Evolutionary conservation across 2,113 vertebrate genomes (phyloP), one percentile per base, ranked within the genome.

Genomic region (Chionomys nivalis): DNA sequence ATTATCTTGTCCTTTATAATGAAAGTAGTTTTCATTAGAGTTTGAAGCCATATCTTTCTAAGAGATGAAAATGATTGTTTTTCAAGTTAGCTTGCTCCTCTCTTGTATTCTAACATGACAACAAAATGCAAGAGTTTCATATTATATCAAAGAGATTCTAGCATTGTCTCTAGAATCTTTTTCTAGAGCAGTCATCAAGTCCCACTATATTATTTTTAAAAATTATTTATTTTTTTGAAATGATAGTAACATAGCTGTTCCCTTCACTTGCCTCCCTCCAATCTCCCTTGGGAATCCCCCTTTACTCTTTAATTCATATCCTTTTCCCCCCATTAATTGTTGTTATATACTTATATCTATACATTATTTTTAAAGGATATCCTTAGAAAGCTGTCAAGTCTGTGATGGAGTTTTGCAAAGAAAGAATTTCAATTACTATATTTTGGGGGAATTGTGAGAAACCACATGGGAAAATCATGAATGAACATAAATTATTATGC

Each of bases 1-100:
- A 65, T 55, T 75, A 76, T 33, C 63, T 87, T 65, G 47, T 61
- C 36, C 78, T 36, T 33, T 23, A 63, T 65, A 66, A 94, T 49
- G n/a, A 24, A 94, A 81, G 44, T 14, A 77, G 3, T 83, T 83
- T 94, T 94, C 44, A 76, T 82, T 94, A 77, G 83, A 89, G 85
- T 93, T 76, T 87, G 70, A 89, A 93, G 44, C 23, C 2, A 5
- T 31, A 58, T 24, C 12, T 83, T 0, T 12, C 47, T 7, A 47
- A 33, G 11, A 55, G 49, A 72, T 85, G 16, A 65, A 3, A 11
- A 78, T 65, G 16, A 68, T 1, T 68, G 24, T 65, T 73, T 68
- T 90, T 33, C 39, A 52, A 44, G 47, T 21, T 49, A 76, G 4
- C 13, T 28, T 85, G 72, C 42, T 7, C 17, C 2, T 94, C 24